A percentile compares a stretch with the other conserved stretches of the same genome.
Evolutionary conservation across 1,140 invertebrate species (phyloP).

Genomic region (Penaeus japonicus): DNA sequence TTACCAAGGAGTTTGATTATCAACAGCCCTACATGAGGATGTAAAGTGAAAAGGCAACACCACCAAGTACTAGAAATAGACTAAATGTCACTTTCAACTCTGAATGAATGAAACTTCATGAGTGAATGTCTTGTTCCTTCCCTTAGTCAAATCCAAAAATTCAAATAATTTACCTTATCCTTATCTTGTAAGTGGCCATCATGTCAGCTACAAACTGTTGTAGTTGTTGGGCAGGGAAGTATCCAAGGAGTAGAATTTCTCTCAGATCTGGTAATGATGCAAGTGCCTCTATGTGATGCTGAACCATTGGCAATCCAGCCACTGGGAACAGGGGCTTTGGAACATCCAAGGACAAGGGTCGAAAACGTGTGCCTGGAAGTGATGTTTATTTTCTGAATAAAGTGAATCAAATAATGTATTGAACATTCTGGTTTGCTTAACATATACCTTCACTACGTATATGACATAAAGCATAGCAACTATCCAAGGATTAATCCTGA

Average conservation of each 20-base stretch:
- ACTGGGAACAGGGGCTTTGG: constrained; percentile 98
- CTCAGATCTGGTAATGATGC: constrained; percentile 78
- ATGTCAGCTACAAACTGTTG: constrained; percentile 85
- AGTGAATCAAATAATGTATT: neutral
- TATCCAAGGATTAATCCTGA: neutral
- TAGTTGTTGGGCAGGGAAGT: constrained; percentile 84
- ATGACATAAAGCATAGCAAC: neutral
- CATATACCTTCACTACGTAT: too few species aligned
- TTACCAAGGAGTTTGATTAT: too few species aligned
- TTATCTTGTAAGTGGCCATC: constrained; percentile 81
- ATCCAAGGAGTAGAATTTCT: constrained; percentile 94
- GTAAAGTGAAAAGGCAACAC: too few species aligned
- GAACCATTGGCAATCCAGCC: constrained; percentile 91
- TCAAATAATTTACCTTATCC: constrained; percentile 73
- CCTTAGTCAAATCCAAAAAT: neutral
- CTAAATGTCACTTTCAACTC: too few species aligned
- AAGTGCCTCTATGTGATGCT: constrained; percentile 97
- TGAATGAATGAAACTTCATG: too few species aligned
- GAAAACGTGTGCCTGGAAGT: constrained; percentile 88
- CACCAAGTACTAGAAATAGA: too few species aligned
- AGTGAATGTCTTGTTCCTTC: too few species aligned
- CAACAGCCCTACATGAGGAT: too few species aligned
- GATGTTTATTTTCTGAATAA: too few species aligned
- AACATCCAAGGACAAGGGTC: constrained; percentile 93
- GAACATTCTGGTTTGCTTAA: neutral